These are phyloP conservation scores for Petrolisthes cinctipes DNA, from an alignment of 2,888 invertebrate genomes.

Conservation along the genomic window DNA sequence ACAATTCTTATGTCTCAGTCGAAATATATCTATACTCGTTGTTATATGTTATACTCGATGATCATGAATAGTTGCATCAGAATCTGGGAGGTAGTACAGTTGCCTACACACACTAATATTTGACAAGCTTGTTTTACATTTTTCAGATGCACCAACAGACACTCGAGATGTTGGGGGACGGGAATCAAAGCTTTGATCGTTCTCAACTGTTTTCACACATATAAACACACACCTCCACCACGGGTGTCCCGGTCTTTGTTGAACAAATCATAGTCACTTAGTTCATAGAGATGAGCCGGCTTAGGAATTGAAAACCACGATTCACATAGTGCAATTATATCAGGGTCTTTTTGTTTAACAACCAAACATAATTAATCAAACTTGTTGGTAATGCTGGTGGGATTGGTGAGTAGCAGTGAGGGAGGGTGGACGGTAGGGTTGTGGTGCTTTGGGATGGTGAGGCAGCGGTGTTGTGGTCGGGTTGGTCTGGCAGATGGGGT, in stretches of 20 bases:
- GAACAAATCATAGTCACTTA: conserved; percentile 14
- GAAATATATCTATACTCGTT: too few relatives aligned
- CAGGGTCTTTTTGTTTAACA: neutral
- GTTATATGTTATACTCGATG: too few relatives aligned
- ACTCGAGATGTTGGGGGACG: too few relatives aligned
- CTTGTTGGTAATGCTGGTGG: conserved; percentile 21
- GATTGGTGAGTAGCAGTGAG: neutral
- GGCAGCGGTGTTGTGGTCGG: conserved; percentile 10
- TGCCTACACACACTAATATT: conserved; percentile 3
- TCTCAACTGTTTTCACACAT: neutral
- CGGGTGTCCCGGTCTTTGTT: conserved; percentile 12
- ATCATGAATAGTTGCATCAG: neutral
- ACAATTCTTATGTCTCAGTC: too few relatives aligned
- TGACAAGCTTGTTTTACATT: neutral
- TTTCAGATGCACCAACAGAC: neutral
- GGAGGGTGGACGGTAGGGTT: neutral
- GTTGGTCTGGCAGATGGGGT: neutral
- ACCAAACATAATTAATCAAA: conserved; percentile 5
- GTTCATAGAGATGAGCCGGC: neutral
- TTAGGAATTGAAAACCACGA: conserved; percentile 8
- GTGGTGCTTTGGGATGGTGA: neutral
- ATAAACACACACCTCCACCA: neutral
- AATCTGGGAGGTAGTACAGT: neutral
- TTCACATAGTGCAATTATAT: conserved; percentile 5
- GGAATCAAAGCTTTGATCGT: too few relatives aligned